phyloP scores from a whole-genome alignment of 2,113 vertebrate genomes.

The Lontra canadensis region DNA sequence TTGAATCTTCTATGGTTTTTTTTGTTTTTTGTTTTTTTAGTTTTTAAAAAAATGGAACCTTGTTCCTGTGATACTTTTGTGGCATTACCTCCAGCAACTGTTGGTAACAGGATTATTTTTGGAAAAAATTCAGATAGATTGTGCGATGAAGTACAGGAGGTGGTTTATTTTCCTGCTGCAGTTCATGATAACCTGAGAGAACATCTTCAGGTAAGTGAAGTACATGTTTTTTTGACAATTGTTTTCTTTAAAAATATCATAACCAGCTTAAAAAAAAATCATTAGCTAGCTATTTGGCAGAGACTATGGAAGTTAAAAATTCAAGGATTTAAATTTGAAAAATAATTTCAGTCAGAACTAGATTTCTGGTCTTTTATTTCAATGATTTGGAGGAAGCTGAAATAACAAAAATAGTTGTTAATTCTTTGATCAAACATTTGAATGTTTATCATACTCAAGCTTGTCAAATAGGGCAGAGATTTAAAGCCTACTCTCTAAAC shows the following conservation, averaged over 20 bases:
- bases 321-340: slow-evolving; percentile 18
- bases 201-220: slow-evolving; percentile 88
- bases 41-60: slow-evolving; percentile 76
- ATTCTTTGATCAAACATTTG: slow-evolving; percentile 20
- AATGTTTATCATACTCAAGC: slow-evolving; percentile 5
- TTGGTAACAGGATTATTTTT: slow-evolving; percentile 89
- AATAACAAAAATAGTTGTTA: slow-evolving; percentile 22
- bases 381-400: not conserved
- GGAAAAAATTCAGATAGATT: slow-evolving; percentile 97
- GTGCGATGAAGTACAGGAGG: slow-evolving; percentile 95
- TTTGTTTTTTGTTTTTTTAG: slow-evolving; percentile 1
- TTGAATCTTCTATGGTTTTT: not conserved
- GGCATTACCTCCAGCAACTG: slow-evolving; percentile 92
- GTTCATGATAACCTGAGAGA: slow-evolving; percentile 79
- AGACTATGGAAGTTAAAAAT: slow-evolving; percentile 44
- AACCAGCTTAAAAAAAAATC: not conserved
- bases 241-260: slow-evolving; percentile 13
- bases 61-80: slow-evolving; percentile 96
- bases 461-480: not conserved
- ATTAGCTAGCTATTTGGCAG: slow-evolving; percentile 21
- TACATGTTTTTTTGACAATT: slow-evolving; percentile 34
- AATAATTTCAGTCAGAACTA: slow-evolving; percentile 48
- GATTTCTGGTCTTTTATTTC: slow-evolving; percentile 34
- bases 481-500: slow-evolving; percentile 18
- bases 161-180: slow-evolving; percentile 88